phyloP scores from a whole-genome alignment of 1,140 invertebrate species.

The Heliconius melpomene region DNA sequence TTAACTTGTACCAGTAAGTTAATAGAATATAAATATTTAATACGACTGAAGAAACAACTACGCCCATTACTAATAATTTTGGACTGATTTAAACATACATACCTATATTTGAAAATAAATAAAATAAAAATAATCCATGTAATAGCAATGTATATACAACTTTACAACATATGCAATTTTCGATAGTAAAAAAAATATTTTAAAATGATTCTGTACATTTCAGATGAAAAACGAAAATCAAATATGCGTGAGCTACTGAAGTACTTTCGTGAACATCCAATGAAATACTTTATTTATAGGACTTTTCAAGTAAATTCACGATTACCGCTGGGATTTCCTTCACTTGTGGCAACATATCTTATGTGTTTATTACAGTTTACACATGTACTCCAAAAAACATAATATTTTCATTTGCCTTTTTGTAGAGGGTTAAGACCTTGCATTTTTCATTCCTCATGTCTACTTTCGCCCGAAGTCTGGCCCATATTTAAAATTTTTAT shows the following conservation, averaged over 20 bases:
- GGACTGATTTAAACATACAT: no score
- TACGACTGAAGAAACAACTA: no score
- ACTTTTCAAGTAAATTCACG: neutral
- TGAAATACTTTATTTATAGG: constrained; percentile 20
- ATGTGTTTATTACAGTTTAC: constrained; percentile 24
- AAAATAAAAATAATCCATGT: no score
- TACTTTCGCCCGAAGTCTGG: no score
- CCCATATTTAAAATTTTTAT: no score
- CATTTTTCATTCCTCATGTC: no score
- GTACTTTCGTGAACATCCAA: constrained; percentile 24
- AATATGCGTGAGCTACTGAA: constrained; percentile 17
- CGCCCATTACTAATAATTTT: no score
- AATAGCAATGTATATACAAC: no score
- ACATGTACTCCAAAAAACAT: neutral
- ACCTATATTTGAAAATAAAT: no score
- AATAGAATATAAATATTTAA: neutral
- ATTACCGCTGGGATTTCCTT: constrained; percentile 12
- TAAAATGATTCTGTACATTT: neutral
- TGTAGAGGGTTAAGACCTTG: no score
- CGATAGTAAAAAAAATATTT: no score
- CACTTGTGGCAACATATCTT: constrained; percentile 15
- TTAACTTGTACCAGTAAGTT: constrained; percentile 21
- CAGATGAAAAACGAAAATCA: constrained; percentile 12
- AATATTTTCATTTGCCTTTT: neutral
- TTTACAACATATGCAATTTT: no score